Base-by-base conservation (phyloP, 2,797 vertebrate genomes). In the Argyrosomus regius region DNA sequence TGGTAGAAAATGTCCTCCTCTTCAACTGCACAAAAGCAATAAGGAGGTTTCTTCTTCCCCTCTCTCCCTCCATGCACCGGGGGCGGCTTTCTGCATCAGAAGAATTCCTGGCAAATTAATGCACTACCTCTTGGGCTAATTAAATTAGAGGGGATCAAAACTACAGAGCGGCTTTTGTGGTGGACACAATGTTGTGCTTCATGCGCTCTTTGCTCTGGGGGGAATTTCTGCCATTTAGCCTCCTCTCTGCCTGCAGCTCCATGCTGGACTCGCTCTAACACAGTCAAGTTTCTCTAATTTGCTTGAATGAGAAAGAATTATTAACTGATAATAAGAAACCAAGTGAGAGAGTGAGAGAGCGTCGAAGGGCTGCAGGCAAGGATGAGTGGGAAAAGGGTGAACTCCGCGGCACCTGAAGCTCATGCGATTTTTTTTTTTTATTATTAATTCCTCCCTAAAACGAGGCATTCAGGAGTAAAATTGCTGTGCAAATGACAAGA, bases 141-240 rank as follows among this genome's bases (percentile, higher is more conserved):
- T 99, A 97, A 99, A 99, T 98, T 98, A 99, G 96, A 97, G 96
- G 96, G 97, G 97, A 98, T 98, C 97, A 98, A 97, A 97, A 97
- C 96, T 96, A 98, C 97, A 97, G 97, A 98, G 96, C 95, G 88
- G 97, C 97, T 98, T 99, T 98, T 98, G 97, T 98, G 96, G 96
- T 96, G 97, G 97, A 98, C 97, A 97, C 97, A 97, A 97, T 97
- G 97, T 98, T 96, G 96, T 97, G 97, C 96, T 98, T 98, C 97
- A 97, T 97, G 97, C 95, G 93, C 96, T 91, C 91, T 94, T 91
- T 94, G 96, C 97, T 97, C 96, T 94, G 96, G 96, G 97, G 97
- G 96, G 96, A 97, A 97, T 97, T 96, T 97, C 96, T 98, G 97
- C 97, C 97, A 97, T 98, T 98, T 97, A 97, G 96, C 95, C 96